A percentile compares a stretch with the other conserved stretches of the same genome.
Evolutionary conservation across 2,797 vertebrate species (phyloP).

Genomic region (Tenualosa ilisha): DNA sequence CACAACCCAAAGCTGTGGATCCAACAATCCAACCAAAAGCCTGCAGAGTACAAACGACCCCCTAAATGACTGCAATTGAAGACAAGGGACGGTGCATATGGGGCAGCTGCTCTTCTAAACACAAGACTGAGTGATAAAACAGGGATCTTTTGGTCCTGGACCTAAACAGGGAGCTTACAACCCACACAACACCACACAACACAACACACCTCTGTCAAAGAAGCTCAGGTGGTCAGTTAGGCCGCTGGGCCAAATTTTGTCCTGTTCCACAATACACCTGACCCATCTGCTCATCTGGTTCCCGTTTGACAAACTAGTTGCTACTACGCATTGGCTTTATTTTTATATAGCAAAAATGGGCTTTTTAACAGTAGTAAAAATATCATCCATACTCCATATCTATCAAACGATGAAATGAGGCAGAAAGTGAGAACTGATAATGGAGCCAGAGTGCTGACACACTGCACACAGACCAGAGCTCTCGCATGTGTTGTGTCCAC

Average conservation of each 20-base stretch:
- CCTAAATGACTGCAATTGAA: background rate
- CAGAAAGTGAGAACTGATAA: background rate
- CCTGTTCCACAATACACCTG: background rate
- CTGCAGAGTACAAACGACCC: background rate
- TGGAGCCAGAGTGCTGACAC: background rate
- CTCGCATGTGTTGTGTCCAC: too few relatives aligned
- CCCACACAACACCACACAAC: background rate
- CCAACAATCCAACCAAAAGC: background rate
- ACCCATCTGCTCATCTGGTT: background rate
- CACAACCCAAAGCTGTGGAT: background rate
- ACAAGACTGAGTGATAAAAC: background rate
- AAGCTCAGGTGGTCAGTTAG: constrained; percentile 11
- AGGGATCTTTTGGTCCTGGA: background rate
- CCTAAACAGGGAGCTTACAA: background rate
- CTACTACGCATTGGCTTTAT: background rate
- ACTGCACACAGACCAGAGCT: background rate
- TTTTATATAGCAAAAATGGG: too few relatives aligned
- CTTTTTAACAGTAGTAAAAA: too few relatives aligned
- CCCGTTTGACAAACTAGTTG: background rate
- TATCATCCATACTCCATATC: background rate
- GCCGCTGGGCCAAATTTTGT: background rate
- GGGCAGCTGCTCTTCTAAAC: background rate
- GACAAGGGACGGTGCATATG: background rate
- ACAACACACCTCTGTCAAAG: too few relatives aligned
- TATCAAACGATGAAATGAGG: background rate